Base-by-base conservation (phyloP, 2,888 invertebrate genomes). In the Drosophila meridiana region DNA sequence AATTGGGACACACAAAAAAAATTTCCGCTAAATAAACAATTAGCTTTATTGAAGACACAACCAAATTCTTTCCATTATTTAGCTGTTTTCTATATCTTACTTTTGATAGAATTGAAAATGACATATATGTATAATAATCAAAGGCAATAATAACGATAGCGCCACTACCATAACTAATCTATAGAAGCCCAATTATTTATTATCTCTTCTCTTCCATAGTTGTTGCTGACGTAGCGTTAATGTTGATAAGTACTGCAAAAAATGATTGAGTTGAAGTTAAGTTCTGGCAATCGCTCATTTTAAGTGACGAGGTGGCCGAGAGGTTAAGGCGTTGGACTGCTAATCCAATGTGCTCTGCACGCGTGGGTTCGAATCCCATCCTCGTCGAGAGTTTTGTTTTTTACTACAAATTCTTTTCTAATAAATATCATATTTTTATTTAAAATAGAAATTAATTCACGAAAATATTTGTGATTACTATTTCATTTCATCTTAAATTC, bases 361-460 rank as follows among this genome's bases (percentile, higher is more conserved):
- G 96, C 96, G 96, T 96, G 96, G 96, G 96, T 96, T 96, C 96
- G 96, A 96, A 96, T 96, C 96, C 96, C 96, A 95, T 96, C 95
- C 95, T 95, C 95, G 95, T 95, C 95, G 95, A 13, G 0, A 0
- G 0, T n/a, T 5, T 5, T 32, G 2, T 20, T 26, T 36, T 36
- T 4, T 26, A 32, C 2, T 32, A 20, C 3, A 4, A 50, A 8
- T n/a, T n/a, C 0, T 7, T 32, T n/a, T 50, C 32, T 11, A 14
- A n/a, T n/a, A 20, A 3, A 6, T 13, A 4, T 2, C 1, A 13
- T 5, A 40, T 40, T 40, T 14, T 40, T 14, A 11, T 3, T 40
- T 40, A 2, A 7, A 40, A 14, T 40, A 20, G 20, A 20, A 20
- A 20, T 20, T 20, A 20, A 20, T 20, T 20, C 20, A 20, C 20